Percentiles rank a stretch among this genome's conserved stretches.
These are phyloP conservation scores for Dryomyza anilis DNA, from an alignment of 2,888 invertebrate genomes.

Conservation along the genomic window DNA sequence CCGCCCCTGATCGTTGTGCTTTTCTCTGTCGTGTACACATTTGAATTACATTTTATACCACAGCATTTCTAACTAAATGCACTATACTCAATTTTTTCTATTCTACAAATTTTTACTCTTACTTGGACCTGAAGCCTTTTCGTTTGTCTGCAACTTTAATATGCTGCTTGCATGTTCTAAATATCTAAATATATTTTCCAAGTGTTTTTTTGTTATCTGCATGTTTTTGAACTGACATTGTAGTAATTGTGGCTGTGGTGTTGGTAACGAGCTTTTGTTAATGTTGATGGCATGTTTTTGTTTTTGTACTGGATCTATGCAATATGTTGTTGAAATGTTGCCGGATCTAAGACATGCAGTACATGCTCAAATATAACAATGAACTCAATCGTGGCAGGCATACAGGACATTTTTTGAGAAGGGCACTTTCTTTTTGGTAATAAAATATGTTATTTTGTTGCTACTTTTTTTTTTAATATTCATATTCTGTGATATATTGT, in stretches of 20 bases:
- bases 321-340: neutral
- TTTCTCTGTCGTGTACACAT: too few species aligned
- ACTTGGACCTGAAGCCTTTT: neutral
- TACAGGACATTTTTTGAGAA: neutral
- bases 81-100: neutral
- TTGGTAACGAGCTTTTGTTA: too few species aligned
- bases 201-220: neutral
- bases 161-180: conserved; percentile 11
- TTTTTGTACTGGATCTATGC: neutral
- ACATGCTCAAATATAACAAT: conserved; percentile 26
- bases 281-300: neutral
- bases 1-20: too few species aligned
- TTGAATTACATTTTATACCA: too few species aligned
- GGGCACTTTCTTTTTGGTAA: neutral
- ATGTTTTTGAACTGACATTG: too few species aligned
- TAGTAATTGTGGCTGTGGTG: too few species aligned
- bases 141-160: conserved; percentile 3
- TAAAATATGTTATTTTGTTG: too few species aligned
- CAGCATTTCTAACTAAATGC: too few species aligned
- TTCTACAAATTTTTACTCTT: neutral
- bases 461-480: neutral
- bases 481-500: neutral
- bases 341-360: conserved; percentile 16
- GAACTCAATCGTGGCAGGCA: conserved; percentile 13
- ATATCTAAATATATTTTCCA: conserved; percentile 13